Evolutionary conservation across 2,797 vertebrate genomes (phyloP).

Genomic region (Helicolenus hilgendorfi): DNA sequence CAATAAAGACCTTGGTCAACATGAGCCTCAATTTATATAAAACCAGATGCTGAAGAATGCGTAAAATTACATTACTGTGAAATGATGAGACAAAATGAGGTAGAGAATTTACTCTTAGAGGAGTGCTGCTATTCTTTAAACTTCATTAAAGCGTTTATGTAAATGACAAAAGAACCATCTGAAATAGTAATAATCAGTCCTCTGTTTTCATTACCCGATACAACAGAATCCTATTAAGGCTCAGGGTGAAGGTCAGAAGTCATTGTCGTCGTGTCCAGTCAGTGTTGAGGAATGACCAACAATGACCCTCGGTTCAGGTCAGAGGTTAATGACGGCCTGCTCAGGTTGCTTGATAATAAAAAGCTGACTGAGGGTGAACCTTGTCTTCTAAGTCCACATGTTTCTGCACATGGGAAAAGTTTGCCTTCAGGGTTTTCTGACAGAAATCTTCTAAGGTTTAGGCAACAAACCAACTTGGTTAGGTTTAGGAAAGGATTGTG

Average conservation of each 20-base stretch:
- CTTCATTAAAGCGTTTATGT: neutral
- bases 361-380: neutral
- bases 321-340: constrained; percentile 1
- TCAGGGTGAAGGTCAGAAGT: neutral
- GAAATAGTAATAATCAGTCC: neutral
- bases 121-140: neutral
- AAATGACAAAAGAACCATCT: neutral
- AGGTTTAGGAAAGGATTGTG: neutral
- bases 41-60: neutral
- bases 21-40: neutral
- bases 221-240: neutral
- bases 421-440: neutral
- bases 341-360: neutral
- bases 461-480: neutral
- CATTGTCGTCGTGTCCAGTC: neutral
- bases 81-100: neutral
- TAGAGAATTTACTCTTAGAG: too few species aligned
- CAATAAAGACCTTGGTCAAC: neutral
- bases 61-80: neutral
- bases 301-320: neutral
- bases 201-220: neutral
- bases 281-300: neutral
- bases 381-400: neutral
- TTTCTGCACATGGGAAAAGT: neutral
- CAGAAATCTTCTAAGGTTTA: neutral